Percentiles rank a stretch among this genome's conserved stretches.
Evolutionary conservation across 2,888 invertebrate species (phyloP).

Genomic region (Serrognathus titanus): DNA sequence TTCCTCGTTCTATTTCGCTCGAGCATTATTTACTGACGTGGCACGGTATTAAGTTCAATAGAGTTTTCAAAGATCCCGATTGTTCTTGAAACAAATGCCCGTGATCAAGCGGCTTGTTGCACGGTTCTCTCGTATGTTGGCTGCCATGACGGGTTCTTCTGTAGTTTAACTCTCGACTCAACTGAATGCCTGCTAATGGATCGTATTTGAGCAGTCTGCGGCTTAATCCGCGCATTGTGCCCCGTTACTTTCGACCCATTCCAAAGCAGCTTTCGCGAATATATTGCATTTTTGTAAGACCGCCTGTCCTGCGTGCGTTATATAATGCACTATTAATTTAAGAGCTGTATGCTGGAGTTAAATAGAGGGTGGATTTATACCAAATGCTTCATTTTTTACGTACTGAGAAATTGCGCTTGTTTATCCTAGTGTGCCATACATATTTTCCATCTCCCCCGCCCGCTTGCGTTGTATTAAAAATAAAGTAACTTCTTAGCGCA

Average conservation of each 20-base stretch:
- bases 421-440: too few relatives aligned
- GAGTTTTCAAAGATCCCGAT: not conserved
- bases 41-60: not conserved
- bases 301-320: too few relatives aligned
- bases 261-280: too few relatives aligned
- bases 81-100: conserved; percentile 3
- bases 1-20: not conserved
- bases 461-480: too few relatives aligned
- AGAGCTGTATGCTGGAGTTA: too few relatives aligned
- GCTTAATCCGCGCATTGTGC: not conserved
- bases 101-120: conserved; percentile 1
- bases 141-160: not conserved
- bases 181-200: conserved; percentile 2
- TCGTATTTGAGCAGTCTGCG: not conserved
- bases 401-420: too few relatives aligned
- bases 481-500: too few relatives aligned
- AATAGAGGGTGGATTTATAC: too few relatives aligned
- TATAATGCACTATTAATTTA: too few relatives aligned
- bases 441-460: too few relatives aligned
- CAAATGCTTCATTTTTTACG: too few relatives aligned
- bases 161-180: not conserved
- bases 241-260: not conserved
- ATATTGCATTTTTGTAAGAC: too few relatives aligned
- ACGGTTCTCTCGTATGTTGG: not conserved
- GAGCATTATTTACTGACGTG: not conserved